Evolutionary conservation across 2,888 invertebrate species (phyloP), one percentile per base, ranked within the genome.

Genomic region (Listrodromus nycthemerus): DNA sequence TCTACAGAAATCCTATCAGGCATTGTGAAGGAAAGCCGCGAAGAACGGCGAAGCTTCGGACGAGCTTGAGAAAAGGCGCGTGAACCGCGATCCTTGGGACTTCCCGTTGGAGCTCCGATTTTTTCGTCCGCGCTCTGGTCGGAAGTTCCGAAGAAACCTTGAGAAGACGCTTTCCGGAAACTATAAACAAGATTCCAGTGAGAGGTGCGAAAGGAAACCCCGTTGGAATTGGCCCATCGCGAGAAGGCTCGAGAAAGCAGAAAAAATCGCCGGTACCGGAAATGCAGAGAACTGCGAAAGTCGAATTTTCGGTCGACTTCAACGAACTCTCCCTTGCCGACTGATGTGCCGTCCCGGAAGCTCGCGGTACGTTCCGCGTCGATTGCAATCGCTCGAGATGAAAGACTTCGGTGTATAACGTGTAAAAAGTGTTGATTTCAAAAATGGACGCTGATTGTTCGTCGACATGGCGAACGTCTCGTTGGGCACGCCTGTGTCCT

Each of bases 1-100:
- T 67, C 45, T 13, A 13, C 10, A 1, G 37, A 33, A 58, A 67
- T 16, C 16, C 41, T 7, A 24, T 33, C 61, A 61, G 61, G n/a
- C 30, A 65, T 41, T 69, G 69, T 52, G 76, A 77, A 80, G 71
- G 45, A 61, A 65, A 77, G 73, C 71, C 58, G 45, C 70, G 73
- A 80, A 69, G 24, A 70, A 73, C 19, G 41, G 27, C 65, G 45
- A 55, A 21, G 24, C 55, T 21, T 0, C 3, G 21, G 55, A 55
- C 21, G 24, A 21, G 19, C 52, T 21, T 21, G 10, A 10, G 7
- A 13, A 41, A 65, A 65, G 10, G 1, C 3, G 21, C 6, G 7
- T 19, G 27, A 19, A 41, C n/a, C 7, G 19, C 19, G 41, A 74
- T 61, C 7, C 33, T 16, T 80, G 24, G 21, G 27, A 75, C 24